Conservation (phyloP, 1,140 invertebrate genomes). For the Drosophila fuyamai region DNA sequence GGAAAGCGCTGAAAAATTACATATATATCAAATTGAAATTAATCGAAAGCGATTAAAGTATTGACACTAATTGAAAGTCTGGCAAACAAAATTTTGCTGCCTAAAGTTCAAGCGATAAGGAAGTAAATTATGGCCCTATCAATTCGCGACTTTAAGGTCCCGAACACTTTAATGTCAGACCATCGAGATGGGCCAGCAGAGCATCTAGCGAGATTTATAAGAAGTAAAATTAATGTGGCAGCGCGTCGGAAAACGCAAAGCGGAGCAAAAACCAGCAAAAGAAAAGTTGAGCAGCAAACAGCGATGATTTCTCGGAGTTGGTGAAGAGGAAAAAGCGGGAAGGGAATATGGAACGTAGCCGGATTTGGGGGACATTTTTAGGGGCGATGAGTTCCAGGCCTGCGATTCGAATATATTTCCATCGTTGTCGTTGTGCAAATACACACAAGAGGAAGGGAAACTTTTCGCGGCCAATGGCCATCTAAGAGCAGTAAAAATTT, state of each 20-base stretch:
- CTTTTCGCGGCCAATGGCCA: constrained; percentile 61
- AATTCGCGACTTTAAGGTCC: constrained; percentile 39
- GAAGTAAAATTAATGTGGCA: constrained; percentile 80
- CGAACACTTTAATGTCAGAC: constrained; percentile 50
- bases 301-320: constrained; percentile 39
- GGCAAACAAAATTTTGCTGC: constrained; percentile 15
- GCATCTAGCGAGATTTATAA: constrained; percentile 70
- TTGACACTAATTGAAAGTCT: constrained; percentile 73
- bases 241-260: constrained; percentile 44
- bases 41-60: constrained; percentile 67
- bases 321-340: neutral
- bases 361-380: constrained; percentile 17
- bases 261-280: constrained; percentile 20
- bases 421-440: constrained; percentile 26
- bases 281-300: constrained; percentile 45
- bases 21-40: constrained; percentile 44
- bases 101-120: constrained; percentile 49
- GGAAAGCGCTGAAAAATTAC: constrained; percentile 12
- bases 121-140: constrained; percentile 50
- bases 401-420: constrained; percentile 71
- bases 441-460: constrained; percentile 49
- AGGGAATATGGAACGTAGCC: neutral
- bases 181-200: constrained; percentile 52
- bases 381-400: constrained; percentile 31
- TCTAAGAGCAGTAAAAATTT: constrained; percentile 44